Conservation (phyloP, 2,797 vertebrate species). For the Nasua narica region DNA sequence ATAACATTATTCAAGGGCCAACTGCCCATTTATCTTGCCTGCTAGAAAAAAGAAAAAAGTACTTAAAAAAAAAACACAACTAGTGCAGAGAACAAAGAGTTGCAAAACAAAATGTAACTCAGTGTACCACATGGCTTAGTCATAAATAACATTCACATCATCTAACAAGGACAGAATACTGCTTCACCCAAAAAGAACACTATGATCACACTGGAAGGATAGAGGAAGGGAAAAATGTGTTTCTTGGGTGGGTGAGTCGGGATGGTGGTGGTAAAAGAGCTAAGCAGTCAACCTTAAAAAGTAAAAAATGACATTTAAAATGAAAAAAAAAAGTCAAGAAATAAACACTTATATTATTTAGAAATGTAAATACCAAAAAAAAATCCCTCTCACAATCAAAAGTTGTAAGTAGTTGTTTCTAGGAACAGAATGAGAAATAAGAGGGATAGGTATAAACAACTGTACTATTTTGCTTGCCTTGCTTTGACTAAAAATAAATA, state of each 20-base stretch:
- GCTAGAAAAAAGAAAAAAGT: not conserved
- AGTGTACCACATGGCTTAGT: not conserved
- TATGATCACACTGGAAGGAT: not conserved
- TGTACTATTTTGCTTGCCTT: not conserved
- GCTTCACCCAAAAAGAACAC: not conserved
- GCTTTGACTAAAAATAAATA: not conserved
- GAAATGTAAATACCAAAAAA: not conserved
- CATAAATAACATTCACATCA: not conserved
- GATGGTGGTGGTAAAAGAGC: not conserved
- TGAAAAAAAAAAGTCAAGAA: not conserved
- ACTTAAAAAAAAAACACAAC: not conserved
- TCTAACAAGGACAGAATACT: not conserved
- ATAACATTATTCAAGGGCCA: not conserved
- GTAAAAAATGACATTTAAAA: not conserved
- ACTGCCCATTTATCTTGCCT: not conserved
- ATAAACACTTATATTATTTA: not conserved
- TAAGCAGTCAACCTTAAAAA: not conserved
- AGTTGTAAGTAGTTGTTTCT: not conserved
- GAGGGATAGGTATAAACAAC: not conserved
- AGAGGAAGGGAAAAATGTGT: not conserved
- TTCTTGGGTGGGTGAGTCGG: not conserved
- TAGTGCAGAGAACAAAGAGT: not conserved
- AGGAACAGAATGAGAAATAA: not conserved
- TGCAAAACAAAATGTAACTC: not conserved
- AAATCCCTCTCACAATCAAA: not conserved